Base-by-base conservation (phyloP, 2,888 invertebrate species). In the Megalurothrips usitatus region DNA sequence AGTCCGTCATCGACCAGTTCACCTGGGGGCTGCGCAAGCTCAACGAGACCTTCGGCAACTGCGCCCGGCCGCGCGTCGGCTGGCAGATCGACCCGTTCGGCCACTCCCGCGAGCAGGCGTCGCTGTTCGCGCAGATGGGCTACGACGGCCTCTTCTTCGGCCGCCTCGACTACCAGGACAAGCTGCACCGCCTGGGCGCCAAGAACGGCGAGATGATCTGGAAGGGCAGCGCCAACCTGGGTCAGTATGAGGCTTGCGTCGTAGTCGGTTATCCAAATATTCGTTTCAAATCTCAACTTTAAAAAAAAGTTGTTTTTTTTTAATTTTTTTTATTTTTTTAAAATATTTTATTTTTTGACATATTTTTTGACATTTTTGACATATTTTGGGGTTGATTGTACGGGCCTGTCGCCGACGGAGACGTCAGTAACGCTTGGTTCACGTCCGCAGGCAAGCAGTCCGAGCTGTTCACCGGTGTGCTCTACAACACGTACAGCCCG, bases 31-130 rank as follows among this genome's bases (percentile, higher is more conserved):
- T 75, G 49, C 82, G 88, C 81, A 87, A 87, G 9, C 84, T 90
- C 14, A 89, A 93, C 84, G 90, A 92, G 11, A 92, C 92, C 0
- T 93, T 94, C 85, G 94, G 93, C 0, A 86, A 88, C 0, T 95
- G 94, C 85, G 95, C 91, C 0, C 87, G 91, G 8, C 95, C 96
- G 0, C 90, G 90, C 81, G 90, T 93, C 12, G 95, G 92, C 0
- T 95, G 95, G 95, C 95, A 94, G 85, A 93, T 94, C 58, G 96
- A 96, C 86, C 95, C 95, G 0, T 96, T 96, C 85, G 96, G 96
- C 0, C 96, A 96, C 85, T 94, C 96, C 0, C 88, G 94, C 6
- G 96, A 96, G 87, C 94, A 94, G 89, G 96, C 96, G 0, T 93
- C 93, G 0, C 87, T 94, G 0, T 91, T 94, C 52, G 91, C 94